Evolutionary conservation across 2,888 invertebrate genomes (phyloP), one percentile per base, ranked within the genome.

Genomic region (Trichacis sp.): DNA sequence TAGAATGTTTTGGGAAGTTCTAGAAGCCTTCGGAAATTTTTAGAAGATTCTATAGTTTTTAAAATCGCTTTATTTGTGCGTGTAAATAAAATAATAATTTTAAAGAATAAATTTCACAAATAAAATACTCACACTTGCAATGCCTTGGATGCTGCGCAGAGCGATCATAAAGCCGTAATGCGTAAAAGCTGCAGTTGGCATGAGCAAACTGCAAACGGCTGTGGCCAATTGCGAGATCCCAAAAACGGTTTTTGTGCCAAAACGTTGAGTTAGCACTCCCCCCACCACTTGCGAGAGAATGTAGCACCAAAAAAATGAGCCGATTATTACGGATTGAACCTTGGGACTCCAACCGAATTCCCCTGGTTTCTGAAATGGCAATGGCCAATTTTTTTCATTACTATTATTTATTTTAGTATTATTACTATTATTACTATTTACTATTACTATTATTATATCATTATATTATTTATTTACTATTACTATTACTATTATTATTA

Each of bases 291-390:
- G 91, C 0, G 91, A 90, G 11, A 91, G 82, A 60, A 91, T 90
- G 80, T 92, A 91, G 69, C 90, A 90, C 91, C 91, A 91, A 81
- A 91, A 92, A 80, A 91, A 92, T 1, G 91, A 90, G 47, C 91
- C 87, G 38, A 90, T 79, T 55, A 92, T 89, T 56, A 88, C 86
- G 9, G 90, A 89, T 78, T 91, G 91, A n/a, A 88, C 86, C 20
- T 87, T 81, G 20, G 88, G 85, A 63, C 88, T 88, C 91, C 91
- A 92, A 59, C 89, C 86, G 72, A 90, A 88, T 70, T 90, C 89
- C 11, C 89, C 89, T 54, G 79, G 79, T 38, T 87, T 85, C 73
- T 84, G 77, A 42, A 43, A 18, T 2, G 11, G 6, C 19, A 43
- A 43, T n/a, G n/a, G n/a, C n/a, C n/a, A n/a, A n/a, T n/a, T n/a